Conservation (phyloP, 2,113 vertebrate species). For the Channa maculata region DNA sequence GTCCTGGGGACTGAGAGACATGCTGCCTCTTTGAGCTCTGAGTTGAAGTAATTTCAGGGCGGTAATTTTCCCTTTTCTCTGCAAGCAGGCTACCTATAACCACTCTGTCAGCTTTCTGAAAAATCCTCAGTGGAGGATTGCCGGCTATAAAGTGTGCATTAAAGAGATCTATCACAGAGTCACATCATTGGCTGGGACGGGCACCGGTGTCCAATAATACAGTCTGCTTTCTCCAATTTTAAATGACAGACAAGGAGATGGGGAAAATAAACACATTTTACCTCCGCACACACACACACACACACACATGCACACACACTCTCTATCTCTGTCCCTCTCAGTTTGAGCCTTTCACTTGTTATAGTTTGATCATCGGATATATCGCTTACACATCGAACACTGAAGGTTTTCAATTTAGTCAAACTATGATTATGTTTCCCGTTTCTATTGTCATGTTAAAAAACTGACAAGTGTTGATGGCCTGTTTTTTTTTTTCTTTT, state of each 20-base stretch:
- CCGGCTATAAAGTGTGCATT: constrained; percentile 72
- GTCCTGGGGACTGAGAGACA: constrained; percentile 50
- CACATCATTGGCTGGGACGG: constrained; percentile 61
- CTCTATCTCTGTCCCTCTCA: constrained; percentile 4
- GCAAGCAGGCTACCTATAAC: constrained; percentile 64
- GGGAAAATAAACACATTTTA: constrained; percentile 66
- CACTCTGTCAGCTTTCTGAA: constrained; percentile 72
- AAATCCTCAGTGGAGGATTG: constrained; percentile 65
- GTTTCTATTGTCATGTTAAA: constrained; percentile 43
- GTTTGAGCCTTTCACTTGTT: constrained; percentile 42
- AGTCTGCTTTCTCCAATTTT: constrained; percentile 71
- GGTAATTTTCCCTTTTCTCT: constrained; percentile 64
- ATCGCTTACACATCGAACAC: constrained; percentile 49
- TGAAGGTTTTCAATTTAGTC: constrained; percentile 57
- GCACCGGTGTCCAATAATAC: constrained; percentile 70
- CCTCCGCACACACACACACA: constrained; percentile 19
- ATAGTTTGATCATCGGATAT: constrained; percentile 53
- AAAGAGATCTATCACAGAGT: constrained; percentile 70
- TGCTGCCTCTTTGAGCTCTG: constrained; percentile 49
- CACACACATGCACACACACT: constrained; percentile 1
- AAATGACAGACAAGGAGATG: constrained; percentile 66
- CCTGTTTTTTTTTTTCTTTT: constrained; percentile 52
- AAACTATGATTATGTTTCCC: constrained; percentile 58
- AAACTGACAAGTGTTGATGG: constrained; percentile 38
- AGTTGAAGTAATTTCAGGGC: constrained; percentile 68